Base-by-base conservation (phyloP, 2,888 invertebrate genomes). In the Microctonus aethiopoides region DNA sequence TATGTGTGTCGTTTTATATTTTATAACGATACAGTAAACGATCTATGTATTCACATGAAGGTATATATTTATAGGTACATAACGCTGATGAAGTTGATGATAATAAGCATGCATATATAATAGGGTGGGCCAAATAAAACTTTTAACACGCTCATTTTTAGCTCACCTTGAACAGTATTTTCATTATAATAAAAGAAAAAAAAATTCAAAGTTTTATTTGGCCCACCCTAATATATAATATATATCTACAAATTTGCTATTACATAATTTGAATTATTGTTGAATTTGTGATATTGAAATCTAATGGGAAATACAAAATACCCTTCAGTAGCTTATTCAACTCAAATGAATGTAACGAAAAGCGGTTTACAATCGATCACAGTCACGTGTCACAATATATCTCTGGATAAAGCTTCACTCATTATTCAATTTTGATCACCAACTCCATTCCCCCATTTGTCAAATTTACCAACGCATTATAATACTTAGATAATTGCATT, bases 291-390 rank as follows among this genome's bases (percentile, higher is more conserved):
- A n/a, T n/a, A 39, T 39, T 39, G 13, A 13, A 39, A 13, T 39
- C 39, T n/a, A n/a, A 39, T 13, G 13, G 39, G 39, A 13, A 39
- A 39, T 39, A 2, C 39, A 13, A n/a, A 39, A 39, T 39, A 39
- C n/a, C n/a, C n/a, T n/a, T n/a, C n/a, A n/a, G n/a, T n/a, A n/a
- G n/a, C n/a, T n/a, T n/a, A n/a, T n/a, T n/a, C n/a, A n/a, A n/a
- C n/a, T n/a, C n/a, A n/a, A n/a, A 54, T 36, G n/a, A n/a, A 65
- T 54, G 36, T 65, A 65, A 54, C 54, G 36, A 65, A 56, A 63
- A 20, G n/a, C 63, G 22, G 63, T 16, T 63, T 54, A 54, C 64
- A 13, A 65, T 65, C 34, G 32, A 65, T 65, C 54, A 52, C 32
- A 56, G 7, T 54, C 26, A n/a, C 61, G 26, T 61, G 34, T 61